A percentile compares a stretch with the other conserved stretches of the same genome.
phyloP scores from a whole-genome alignment of 2,888 invertebrate genomes.

The Syritta pipiens region DNA sequence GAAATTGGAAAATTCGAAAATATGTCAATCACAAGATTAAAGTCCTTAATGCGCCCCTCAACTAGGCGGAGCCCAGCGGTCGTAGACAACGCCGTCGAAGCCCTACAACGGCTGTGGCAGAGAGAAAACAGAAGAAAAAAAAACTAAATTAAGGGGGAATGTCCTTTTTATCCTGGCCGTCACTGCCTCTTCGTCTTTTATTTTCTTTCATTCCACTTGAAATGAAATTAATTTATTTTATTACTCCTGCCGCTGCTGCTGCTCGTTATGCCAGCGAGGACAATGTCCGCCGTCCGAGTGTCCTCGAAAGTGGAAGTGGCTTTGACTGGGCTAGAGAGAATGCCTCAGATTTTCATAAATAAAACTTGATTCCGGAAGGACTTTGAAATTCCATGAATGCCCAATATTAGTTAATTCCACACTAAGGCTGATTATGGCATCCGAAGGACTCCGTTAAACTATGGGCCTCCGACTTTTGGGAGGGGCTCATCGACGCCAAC shows the following conservation, averaged over 20 bases:
- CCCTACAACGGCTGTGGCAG: not conserved
- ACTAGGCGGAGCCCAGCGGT: not conserved
- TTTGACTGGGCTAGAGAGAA: too few relatives aligned
- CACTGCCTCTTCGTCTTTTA: too few relatives aligned
- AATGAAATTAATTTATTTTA: slow-evolving; percentile 40
- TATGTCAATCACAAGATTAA: not conserved
- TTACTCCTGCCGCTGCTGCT: slow-evolving; percentile 15
- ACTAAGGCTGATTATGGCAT: not conserved
- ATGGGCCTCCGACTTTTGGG: too few relatives aligned
- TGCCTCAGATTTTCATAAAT: slow-evolving; percentile 6
- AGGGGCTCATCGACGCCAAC: not conserved
- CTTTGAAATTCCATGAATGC: slow-evolving; percentile 3
- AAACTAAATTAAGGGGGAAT: slow-evolving; percentile 5
- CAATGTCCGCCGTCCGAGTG: slow-evolving; percentile 1
- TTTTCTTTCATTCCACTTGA: slow-evolving; percentile 22
- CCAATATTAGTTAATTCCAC: slow-evolving; percentile 17
- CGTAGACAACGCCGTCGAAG: not conserved
- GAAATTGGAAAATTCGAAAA: slow-evolving; percentile 1
- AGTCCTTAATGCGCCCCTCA: not conserved
- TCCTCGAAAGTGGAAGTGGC: not conserved
- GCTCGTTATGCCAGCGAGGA: not conserved
- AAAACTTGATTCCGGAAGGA: slow-evolving; percentile 26
- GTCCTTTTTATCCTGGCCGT: not conserved
- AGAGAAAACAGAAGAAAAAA: not conserved
- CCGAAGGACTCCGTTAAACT: too few relatives aligned